Evolutionary conservation across 1,140 invertebrate species (phyloP).

Genomic region (Penaeus chinensis): DNA sequence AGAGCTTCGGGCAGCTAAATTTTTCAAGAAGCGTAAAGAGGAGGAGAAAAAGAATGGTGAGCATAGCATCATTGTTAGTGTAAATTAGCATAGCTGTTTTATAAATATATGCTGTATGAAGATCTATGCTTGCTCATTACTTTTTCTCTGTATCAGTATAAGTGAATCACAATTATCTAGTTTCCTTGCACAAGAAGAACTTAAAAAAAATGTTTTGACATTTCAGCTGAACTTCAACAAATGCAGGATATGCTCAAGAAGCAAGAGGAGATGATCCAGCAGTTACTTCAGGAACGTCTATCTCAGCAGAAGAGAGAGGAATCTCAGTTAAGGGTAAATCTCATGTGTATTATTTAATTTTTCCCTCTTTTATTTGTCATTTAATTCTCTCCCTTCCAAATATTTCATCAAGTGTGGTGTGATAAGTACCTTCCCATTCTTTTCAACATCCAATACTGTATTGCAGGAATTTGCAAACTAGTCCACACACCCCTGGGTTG

Average conservation of each 20-base stretch:
- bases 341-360: no score
- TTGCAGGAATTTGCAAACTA: no score
- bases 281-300: conserved; percentile 20
- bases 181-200: neutral
- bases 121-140: neutral
- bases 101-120: neutral
- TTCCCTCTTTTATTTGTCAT: no score
- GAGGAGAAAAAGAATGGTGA: conserved; percentile 31
- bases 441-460: no score
- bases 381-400: no score
- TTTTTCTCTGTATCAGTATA: neutral
- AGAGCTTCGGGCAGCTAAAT: conserved; percentile 70
- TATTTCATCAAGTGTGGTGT: no score
- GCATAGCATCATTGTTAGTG: neutral
- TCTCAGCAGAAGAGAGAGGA: neutral
- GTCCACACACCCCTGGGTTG: no score
- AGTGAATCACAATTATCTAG: neutral
- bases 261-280: conserved; percentile 53
- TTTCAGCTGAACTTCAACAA: conserved; percentile 46
- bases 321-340: no score
- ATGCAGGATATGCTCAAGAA: conserved; percentile 49
- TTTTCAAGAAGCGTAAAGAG: conserved; percentile 48
- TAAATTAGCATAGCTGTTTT: neutral
- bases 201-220: neutral
- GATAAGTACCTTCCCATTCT: no score